These are phyloP conservation scores for Thunnus albacares DNA, from an alignment of 2,797 vertebrate genomes.

Conservation along the genomic window DNA sequence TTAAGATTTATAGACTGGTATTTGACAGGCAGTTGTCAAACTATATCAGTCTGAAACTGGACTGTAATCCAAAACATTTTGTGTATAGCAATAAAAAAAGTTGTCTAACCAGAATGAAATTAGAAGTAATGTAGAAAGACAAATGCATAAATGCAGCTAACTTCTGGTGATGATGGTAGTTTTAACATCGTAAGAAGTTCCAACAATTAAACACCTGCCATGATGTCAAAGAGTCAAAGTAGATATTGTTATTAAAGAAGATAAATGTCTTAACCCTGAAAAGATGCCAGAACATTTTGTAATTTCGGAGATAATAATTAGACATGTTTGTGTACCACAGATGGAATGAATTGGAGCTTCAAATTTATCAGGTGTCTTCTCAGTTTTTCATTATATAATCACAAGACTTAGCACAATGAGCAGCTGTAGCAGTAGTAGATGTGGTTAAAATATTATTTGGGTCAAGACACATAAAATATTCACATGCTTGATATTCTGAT, in stretches of 20 bases:
- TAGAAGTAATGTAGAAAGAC: too few species aligned
- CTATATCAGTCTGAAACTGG: slow-evolving; percentile 2
- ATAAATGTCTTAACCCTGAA: not conserved
- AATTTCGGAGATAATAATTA: not conserved
- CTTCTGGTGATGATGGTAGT: not conserved
- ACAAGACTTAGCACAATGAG: not conserved
- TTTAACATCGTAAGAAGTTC: slow-evolving; percentile 6
- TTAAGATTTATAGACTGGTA: not conserved
- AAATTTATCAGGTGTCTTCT: slow-evolving; percentile 1
- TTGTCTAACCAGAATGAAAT: too few species aligned
- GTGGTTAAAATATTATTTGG: slow-evolving; percentile 18
- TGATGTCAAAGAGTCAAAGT: not conserved
- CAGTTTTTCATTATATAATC: not conserved
- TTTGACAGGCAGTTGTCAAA: slow-evolving; percentile 34
- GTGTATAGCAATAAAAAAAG: not conserved
- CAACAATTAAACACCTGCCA: not conserved
- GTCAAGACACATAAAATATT: slow-evolving; percentile 36
- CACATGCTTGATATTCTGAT: slow-evolving; percentile 39
- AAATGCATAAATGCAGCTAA: too few species aligned
- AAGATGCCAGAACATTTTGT: not conserved
- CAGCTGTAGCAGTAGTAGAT: not conserved
- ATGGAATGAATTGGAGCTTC: not conserved
- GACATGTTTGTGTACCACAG: not conserved
- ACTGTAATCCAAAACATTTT: not conserved
- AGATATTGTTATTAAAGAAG: not conserved